Percentiles rank a stretch among this genome's conserved stretches.
Evolutionary conservation across 2,113 vertebrate genomes (phyloP).

Genomic region (Cephalopholis sonnerati): DNA sequence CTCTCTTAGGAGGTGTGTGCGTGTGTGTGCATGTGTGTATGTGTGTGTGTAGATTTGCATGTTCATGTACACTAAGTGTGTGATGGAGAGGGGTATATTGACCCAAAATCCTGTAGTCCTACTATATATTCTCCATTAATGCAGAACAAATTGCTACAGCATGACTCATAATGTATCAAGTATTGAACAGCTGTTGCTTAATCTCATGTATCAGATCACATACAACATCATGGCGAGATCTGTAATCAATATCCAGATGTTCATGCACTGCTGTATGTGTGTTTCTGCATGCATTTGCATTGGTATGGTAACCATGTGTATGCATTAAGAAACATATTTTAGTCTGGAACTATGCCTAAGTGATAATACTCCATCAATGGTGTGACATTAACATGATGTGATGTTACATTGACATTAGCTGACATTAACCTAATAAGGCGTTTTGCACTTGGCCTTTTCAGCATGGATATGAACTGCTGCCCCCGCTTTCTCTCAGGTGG

Average conservation of each 20-base stretch:
- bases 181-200: constrained; percentile 33
- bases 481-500: background rate
- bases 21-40: constrained; percentile 17
- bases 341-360: background rate
- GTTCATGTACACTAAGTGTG: constrained; percentile 22
- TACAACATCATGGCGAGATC: background rate
- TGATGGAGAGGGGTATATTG: background rate
- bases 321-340: constrained; percentile 12
- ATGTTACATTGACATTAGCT: constrained; percentile 41
- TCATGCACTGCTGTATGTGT: background rate
- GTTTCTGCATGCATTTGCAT: background rate
- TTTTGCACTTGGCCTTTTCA: constrained; percentile 30
- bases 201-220: constrained; percentile 14
- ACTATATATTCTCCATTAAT: constrained; percentile 22
- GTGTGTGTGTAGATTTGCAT: constrained; percentile 11
- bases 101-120: background rate
- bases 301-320: background rate
- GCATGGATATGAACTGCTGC: constrained; percentile 12
- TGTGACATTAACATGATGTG: constrained; percentile 9
- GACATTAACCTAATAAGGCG: constrained; percentile 34
- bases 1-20: constrained; percentile 54
- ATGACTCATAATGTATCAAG: constrained; percentile 22
- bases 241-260: constrained; percentile 43
- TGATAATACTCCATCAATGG: background rate
- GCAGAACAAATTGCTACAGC: constrained; percentile 6